Conservation (phyloP, 2,797 vertebrate species). For the Mus minutoides region DNA sequence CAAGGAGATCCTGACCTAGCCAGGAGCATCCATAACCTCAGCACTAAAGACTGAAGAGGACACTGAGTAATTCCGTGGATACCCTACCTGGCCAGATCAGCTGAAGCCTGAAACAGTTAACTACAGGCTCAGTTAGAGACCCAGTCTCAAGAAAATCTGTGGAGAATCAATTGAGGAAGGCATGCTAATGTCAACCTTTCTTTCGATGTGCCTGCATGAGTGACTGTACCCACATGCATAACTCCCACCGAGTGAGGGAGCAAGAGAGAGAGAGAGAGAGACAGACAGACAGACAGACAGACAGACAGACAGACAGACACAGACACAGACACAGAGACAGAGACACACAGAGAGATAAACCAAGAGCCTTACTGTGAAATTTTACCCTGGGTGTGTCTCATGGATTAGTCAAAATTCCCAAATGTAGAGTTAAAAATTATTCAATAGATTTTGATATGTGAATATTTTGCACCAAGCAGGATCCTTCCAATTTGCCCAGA, state of each 20-base stretch:
- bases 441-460: slow-evolving; percentile 18
- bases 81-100: background rate
- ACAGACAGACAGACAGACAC: background rate
- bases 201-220: background rate
- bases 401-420: background rate
- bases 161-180: background rate
- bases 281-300: background rate
- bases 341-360: background rate
- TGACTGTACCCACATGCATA: background rate
- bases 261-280: background rate
- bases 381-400: background rate
- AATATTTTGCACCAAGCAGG: background rate
- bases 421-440: background rate
- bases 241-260: background rate
- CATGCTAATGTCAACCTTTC: background rate
- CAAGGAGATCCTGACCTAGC: background rate
- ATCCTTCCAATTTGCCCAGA: background rate
- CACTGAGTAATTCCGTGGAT: background rate
- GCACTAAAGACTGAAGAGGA: background rate
- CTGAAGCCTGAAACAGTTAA: background rate
- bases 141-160: background rate
- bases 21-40: background rate
- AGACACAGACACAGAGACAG: no score
- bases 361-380: background rate
- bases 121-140: background rate